phyloP scores from a whole-genome alignment of 2,888 invertebrate species.

The Troides oblongomaculatus region DNA sequence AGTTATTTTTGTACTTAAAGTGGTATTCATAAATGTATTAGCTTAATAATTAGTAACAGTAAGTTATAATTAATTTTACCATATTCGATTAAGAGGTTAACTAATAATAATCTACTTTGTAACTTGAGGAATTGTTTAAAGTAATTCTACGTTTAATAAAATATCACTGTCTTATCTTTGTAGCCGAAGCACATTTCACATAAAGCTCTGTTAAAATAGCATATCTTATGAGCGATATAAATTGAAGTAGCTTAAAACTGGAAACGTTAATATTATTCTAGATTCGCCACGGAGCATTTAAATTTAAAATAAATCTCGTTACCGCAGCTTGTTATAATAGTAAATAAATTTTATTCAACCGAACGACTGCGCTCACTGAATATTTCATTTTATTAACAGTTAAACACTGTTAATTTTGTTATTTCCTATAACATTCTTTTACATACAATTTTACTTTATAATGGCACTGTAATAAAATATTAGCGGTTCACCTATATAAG shows the following conservation, averaged over 20 bases:
- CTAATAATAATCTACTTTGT: neutral
- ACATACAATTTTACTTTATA: too few relatives aligned
- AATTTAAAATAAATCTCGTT: slow-evolving; percentile 22
- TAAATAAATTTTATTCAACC: slow-evolving; percentile 12
- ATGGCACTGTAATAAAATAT: too few relatives aligned
- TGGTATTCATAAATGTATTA: too few relatives aligned
- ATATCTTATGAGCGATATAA: slow-evolving; percentile 21
- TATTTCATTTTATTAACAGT: slow-evolving; percentile 8
- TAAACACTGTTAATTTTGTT: slow-evolving; percentile 11
- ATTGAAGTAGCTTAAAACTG: slow-evolving; percentile 16
- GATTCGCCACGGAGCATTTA: slow-evolving; percentile 6
- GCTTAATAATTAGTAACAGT: too few relatives aligned
- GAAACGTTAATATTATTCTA: slow-evolving; percentile 17
- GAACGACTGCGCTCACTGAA: neutral
- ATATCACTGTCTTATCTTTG: slow-evolving; percentile 8
- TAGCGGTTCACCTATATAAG: too few relatives aligned
- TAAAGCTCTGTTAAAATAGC: slow-evolving; percentile 22
- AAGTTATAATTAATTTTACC: too few relatives aligned
- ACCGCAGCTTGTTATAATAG: slow-evolving; percentile 7
- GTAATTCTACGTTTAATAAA: slow-evolving; percentile 16
- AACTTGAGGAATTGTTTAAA: slow-evolving; percentile 17
- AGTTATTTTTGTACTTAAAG: too few relatives aligned
- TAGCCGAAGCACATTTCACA: slow-evolving; percentile 21
- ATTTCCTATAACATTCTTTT: neutral
- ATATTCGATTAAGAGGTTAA: neutral